Conservation (phyloP, 2,113 vertebrate genomes). For the Crotalus helleri region DNA sequence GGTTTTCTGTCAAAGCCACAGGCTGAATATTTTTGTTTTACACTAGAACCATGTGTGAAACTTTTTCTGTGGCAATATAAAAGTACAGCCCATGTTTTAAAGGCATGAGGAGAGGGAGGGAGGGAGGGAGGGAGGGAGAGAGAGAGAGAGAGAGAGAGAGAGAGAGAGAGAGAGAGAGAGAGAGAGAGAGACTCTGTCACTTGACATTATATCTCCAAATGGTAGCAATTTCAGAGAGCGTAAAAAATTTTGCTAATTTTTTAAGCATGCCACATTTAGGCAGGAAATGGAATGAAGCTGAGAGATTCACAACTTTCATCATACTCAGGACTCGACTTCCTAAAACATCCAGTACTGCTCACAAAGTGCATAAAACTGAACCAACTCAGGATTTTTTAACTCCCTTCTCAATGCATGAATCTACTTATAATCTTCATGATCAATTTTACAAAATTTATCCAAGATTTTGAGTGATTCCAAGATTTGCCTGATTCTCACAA, state of each 20-base stretch:
- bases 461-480: neutral
- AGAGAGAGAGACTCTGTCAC: neutral
- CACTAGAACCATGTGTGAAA: neutral
- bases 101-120: neutral
- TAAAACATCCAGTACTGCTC: neutral
- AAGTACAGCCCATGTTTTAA: neutral
- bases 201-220: neutral
- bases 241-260: neutral
- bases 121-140: neutral
- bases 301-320: neutral
- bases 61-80: neutral
- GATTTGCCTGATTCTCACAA: neutral
- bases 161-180: too few species aligned
- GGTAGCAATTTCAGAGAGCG: neutral
- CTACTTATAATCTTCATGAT: neutral
- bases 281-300: neutral
- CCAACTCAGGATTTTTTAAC: neutral
- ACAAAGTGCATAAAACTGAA: neutral
- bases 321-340: neutral
- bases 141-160: too few species aligned
- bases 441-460: neutral
- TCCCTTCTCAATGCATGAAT: neutral
- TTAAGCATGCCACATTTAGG: neutral
- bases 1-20: constrained; percentile 1
- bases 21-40: neutral